A percentile compares a stretch with the other conserved stretches of the same genome.
Conservation (phyloP, 2,797 vertebrate genomes). For the Rhynchotus rufescens region DNA sequence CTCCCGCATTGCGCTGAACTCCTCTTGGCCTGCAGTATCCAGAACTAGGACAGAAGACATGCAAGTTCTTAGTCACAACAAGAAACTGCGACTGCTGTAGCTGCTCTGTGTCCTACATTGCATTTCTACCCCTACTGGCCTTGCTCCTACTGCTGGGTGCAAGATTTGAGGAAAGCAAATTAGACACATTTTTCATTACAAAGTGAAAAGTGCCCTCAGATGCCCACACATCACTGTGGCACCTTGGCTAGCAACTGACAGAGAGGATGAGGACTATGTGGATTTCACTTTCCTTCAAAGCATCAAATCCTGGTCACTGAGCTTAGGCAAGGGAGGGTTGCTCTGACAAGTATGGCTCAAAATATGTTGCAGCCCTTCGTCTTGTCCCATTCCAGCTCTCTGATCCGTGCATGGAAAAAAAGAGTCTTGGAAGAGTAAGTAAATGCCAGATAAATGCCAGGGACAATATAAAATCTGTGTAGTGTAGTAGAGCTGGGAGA, state of each 20-base stretch:
- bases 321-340: background rate
- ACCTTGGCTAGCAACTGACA: rapidly evolving
- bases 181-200: background rate
- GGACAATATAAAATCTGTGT: background rate
- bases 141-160: background rate
- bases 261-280: background rate
- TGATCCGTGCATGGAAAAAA: background rate
- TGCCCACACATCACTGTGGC: background rate
- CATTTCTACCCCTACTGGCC: background rate
- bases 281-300: background rate
- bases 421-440: background rate
- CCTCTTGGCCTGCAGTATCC: slow-evolving; percentile 98
- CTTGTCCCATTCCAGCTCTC: background rate
- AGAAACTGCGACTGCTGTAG: background rate
- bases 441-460: background rate
- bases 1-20: slow-evolving; percentile 99
- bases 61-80: background rate
- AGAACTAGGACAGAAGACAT: slow-evolving; percentile 83
- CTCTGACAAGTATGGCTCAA: background rate
- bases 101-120: background rate
- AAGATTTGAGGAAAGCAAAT: background rate
- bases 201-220: background rate
- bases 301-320: background rate
- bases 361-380: background rate
- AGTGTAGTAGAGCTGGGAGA: background rate